These are phyloP conservation scores for Eubasilissa regina DNA, from an alignment of 1,140 invertebrate genomes.

Conservation along the genomic window DNA sequence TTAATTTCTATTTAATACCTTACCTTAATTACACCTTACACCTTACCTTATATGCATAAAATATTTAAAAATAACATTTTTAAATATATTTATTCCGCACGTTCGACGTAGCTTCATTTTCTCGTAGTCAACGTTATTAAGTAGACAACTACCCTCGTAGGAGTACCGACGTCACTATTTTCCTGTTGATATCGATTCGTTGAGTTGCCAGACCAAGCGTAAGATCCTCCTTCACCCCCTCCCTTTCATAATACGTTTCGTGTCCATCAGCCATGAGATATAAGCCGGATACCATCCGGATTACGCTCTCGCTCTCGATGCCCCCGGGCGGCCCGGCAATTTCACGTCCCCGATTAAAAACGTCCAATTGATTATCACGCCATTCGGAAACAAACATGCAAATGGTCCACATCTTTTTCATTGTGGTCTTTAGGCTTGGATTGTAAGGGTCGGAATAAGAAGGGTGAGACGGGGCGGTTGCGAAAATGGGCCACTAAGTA, in stretches of 20 bases:
- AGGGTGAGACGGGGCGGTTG: too few species aligned
- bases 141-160: conserved; percentile 2
- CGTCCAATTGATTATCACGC: conserved; percentile 7
- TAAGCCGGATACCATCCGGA: conserved; percentile 48
- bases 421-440: not conserved
- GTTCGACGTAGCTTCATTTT: not conserved
- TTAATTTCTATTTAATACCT: too few species aligned
- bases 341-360: conserved; percentile 28
- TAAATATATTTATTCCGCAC: too few species aligned
- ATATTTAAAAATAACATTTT: too few species aligned
- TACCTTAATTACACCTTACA: too few species aligned
- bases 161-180: conserved; percentile 3
- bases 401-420: not conserved
- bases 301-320: conserved; percentile 33
- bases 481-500: too few species aligned
- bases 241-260: conserved; percentile 42
- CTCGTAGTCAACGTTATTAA: not conserved
- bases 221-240: conserved; percentile 12
- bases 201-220: conserved; percentile 28
- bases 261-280: conserved; percentile 50
- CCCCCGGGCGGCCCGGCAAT: conserved; percentile 3
- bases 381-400: too few species aligned
- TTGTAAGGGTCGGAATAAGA: not conserved
- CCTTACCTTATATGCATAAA: too few species aligned
- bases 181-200: conserved; percentile 33